Evolutionary conservation across 2,113 vertebrate species (phyloP).

Genomic region (Coryphaenoides rupestris): DNA sequence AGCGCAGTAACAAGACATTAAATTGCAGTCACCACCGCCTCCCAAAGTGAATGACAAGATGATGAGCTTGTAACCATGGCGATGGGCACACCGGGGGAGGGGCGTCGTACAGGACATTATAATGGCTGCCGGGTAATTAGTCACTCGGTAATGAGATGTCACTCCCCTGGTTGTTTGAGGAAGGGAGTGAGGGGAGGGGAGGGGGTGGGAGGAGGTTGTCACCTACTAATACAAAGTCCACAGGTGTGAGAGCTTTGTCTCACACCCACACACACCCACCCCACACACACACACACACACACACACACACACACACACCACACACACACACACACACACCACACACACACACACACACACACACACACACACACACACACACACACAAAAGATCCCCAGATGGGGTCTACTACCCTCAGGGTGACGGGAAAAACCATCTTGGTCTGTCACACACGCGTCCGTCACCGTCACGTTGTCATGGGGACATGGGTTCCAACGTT

Average conservation of each 20-base stretch:
- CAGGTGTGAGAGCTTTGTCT: slow-evolving; percentile 29
- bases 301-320: background rate
- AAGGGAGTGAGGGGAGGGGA: slow-evolving; percentile 15
- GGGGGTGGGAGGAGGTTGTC: background rate
- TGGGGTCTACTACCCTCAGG: background rate
- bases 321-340: background rate
- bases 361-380: background rate
- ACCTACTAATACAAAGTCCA: slow-evolving; percentile 39
- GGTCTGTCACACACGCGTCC: slow-evolving; percentile 33
- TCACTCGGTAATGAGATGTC: slow-evolving; percentile 52
- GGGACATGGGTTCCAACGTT: too few species aligned
- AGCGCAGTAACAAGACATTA: slow-evolving; percentile 11
- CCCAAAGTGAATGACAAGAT: slow-evolving; percentile 2
- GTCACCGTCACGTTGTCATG: slow-evolving; percentile 10
- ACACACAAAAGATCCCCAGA: slow-evolving; percentile 3
- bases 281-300: background rate
- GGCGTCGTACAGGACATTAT: slow-evolving; percentile 36
- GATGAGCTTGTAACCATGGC: slow-evolving; percentile 32
- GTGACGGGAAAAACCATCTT: slow-evolving; percentile 29
- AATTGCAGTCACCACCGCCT: background rate
- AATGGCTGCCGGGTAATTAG: slow-evolving; percentile 49
- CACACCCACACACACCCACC: too few species aligned
- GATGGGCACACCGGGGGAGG: slow-evolving; percentile 21
- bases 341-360: background rate
- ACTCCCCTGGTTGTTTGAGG: slow-evolving; percentile 31